Conservation (phyloP, 2,888 invertebrate species). For the Cryptocheilus praepositus region DNA sequence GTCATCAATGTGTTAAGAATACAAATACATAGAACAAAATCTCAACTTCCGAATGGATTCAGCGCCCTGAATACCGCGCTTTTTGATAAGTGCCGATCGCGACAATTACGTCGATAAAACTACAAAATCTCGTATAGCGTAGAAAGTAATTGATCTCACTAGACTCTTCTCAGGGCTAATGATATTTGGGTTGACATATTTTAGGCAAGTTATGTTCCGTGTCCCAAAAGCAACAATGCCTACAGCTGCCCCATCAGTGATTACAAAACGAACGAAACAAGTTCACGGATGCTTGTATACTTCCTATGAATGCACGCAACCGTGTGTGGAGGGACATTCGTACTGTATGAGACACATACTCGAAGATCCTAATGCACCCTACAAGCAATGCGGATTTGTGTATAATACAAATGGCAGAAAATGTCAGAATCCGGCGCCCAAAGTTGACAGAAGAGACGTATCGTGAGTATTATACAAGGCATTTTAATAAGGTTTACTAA, state of each 20-base stretch:
- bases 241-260: slow-evolving; percentile 35
- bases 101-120: too few species aligned
- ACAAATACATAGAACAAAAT: too few species aligned
- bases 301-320: slow-evolving; percentile 81
- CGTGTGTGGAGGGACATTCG: slow-evolving; percentile 83
- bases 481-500: too few species aligned
- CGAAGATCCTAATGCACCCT: slow-evolving; percentile 89
- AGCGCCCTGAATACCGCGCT: too few species aligned
- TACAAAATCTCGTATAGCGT: too few species aligned
- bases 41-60: too few species aligned
- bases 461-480: slow-evolving; percentile 76
- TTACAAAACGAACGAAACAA: slow-evolving; percentile 53
- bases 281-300: slow-evolving; percentile 74
- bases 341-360: slow-evolving; percentile 91
- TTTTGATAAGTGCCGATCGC: too few species aligned
- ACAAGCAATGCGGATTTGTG: slow-evolving; percentile 85
- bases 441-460: slow-evolving; percentile 82
- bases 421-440: slow-evolving; percentile 87
- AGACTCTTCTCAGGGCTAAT: too few species aligned
- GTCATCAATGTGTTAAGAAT: too few species aligned
- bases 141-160: too few species aligned
- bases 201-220: slow-evolving; percentile 64
- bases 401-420: slow-evolving; percentile 82
- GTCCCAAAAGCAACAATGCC: slow-evolving; percentile 64
- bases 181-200: slow-evolving; percentile 20